phyloP scores from a whole-genome alignment of 2,113 vertebrate species.

The Indri indri region DNA sequence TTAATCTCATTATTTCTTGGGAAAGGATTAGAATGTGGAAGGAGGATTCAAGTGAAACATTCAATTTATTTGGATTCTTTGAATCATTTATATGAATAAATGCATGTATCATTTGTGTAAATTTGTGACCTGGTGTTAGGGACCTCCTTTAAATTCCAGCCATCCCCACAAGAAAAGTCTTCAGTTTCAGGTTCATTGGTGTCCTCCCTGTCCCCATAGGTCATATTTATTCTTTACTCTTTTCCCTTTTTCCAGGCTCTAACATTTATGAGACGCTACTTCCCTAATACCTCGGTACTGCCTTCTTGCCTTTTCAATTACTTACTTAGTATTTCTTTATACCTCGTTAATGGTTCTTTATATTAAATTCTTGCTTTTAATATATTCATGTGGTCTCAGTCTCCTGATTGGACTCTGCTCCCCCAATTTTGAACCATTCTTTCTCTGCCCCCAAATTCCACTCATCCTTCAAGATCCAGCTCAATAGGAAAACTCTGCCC shows the following conservation, averaged over 20 bases:
- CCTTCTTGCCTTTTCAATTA: neutral
- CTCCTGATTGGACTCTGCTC: neutral
- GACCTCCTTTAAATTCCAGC: too few species aligned
- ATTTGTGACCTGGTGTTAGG: too few species aligned
- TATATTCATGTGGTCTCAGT: rapidly evolving
- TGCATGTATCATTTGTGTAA: too few species aligned
- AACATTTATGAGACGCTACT: neutral
- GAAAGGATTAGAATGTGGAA: too few species aligned
- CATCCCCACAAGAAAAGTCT: neutral
- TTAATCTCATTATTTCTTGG: too few species aligned
- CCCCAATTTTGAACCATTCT: neutral
- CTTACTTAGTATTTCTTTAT: neutral
- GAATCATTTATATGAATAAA: too few species aligned
- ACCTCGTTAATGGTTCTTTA: neutral
- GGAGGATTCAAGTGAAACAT: too few species aligned
- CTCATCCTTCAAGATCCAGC: neutral
- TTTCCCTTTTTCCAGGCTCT: neutral
- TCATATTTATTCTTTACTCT: neutral
- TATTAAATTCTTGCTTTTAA: neutral
- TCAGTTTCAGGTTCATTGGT: neutral
- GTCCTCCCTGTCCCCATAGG: neutral
- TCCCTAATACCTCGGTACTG: too few species aligned
- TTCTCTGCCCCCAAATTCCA: neutral
- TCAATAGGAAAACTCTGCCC: neutral
- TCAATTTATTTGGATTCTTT: too few species aligned